A percentile compares a stretch with the other conserved stretches of the same genome.
phyloP scores from a whole-genome alignment of 2,888 invertebrate species.

The Drosophila niveifrons region DNA sequence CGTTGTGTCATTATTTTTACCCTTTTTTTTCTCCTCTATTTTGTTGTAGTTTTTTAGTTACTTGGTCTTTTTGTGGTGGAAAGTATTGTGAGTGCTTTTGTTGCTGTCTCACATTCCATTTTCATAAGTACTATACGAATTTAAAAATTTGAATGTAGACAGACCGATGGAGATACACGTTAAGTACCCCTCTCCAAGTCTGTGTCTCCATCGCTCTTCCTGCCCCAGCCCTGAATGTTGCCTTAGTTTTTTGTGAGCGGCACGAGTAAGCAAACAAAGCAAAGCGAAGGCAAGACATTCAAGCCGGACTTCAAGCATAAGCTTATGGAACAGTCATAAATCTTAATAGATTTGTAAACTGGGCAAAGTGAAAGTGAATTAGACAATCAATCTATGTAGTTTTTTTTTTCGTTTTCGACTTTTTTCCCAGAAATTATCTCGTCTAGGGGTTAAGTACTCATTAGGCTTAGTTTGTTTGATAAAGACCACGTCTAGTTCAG shows the following conservation, averaged over 20 bases:
- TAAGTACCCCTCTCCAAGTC: neutral
- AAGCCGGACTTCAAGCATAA: slow-evolving; percentile 47
- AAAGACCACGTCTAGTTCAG: slow-evolving; percentile 30
- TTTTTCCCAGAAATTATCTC: slow-evolving; percentile 43
- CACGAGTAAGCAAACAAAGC: slow-evolving; percentile 24
- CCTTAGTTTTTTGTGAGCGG: slow-evolving; percentile 50
- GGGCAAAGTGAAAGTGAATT: slow-evolving; percentile 67
- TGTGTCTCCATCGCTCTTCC: neutral
- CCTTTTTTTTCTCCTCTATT: slow-evolving; percentile 10
- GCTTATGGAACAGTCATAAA: slow-evolving; percentile 54
- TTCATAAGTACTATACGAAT: slow-evolving; percentile 9
- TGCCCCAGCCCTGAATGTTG: slow-evolving; percentile 15
- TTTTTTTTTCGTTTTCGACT: slow-evolving; percentile 23
- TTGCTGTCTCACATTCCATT: slow-evolving; percentile 34
- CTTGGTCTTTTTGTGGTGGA: slow-evolving; percentile 19
- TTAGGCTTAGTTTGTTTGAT: slow-evolving; percentile 59
- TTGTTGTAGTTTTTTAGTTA: neutral
- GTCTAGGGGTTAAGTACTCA: slow-evolving; percentile 55
- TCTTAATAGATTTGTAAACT: slow-evolving; percentile 65
- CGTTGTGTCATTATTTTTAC: slow-evolving; percentile 35
- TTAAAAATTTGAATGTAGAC: slow-evolving; percentile 19
- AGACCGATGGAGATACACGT: slow-evolving; percentile 2
- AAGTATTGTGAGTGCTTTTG: slow-evolving; percentile 34
- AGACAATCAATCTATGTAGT: slow-evolving; percentile 47
- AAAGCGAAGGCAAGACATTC: slow-evolving; percentile 27